A percentile compares a stretch with the other conserved stretches of the same genome.
Conservation (phyloP, 2,888 invertebrate genomes). For the Lymantria dispar region DNA sequence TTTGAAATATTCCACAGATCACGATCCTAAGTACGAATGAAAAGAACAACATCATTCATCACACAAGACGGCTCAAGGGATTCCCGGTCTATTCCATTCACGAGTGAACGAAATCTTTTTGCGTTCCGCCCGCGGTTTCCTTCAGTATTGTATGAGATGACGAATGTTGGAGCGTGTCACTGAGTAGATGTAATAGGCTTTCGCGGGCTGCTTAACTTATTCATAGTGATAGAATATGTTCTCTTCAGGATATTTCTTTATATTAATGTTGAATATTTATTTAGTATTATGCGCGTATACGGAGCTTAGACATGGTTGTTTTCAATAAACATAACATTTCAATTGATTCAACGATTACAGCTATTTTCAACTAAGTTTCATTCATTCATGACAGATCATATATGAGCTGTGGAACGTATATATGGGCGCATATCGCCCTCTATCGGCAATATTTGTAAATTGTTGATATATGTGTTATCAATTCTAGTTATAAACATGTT, state of each 20-base stretch:
- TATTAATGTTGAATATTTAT: neutral
- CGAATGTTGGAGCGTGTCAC: slow-evolving; percentile 51
- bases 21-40: slow-evolving; percentile 63
- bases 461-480: no score
- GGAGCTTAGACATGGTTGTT: no score
- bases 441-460: no score
- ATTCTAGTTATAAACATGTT: no score
- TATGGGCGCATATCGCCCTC: no score
- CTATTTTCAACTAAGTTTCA: no score
- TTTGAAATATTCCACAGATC: slow-evolving; percentile 48
- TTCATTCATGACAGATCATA: no score
- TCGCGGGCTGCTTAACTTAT: slow-evolving; percentile 36
- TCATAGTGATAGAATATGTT: slow-evolving; percentile 21
- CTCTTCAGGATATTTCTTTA: neutral
- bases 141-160: slow-evolving; percentile 53
- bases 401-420: no score
- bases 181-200: slow-evolving; percentile 35
- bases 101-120: slow-evolving; percentile 69
- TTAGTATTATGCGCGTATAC: neutral
- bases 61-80: slow-evolving; percentile 67
- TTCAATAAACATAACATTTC: no score
- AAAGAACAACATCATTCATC: slow-evolving; percentile 77
- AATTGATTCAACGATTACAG: no score
- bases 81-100: slow-evolving; percentile 60
- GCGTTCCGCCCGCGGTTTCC: slow-evolving; percentile 35